Evolutionary conservation across 2,797 vertebrate genomes (phyloP), one percentile per base, ranked within the genome.

Genomic region (Liparis tanakae): DNA sequence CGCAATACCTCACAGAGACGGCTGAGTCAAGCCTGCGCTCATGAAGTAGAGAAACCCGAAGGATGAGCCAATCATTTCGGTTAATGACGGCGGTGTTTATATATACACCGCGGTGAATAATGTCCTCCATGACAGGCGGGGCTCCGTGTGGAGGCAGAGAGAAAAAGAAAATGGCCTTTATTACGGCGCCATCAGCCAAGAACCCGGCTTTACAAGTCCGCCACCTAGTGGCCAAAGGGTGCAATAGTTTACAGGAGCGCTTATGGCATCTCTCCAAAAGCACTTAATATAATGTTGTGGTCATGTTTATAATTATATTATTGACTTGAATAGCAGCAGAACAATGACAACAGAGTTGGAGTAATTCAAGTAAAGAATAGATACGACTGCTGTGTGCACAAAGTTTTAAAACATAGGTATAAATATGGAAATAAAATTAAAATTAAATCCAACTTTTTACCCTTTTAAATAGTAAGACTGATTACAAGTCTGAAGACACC

Each of bases 81-180:
- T 69, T 84, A 70, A 78, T 81, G 68, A 79, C 72, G 41, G 53
- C 67, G 62, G 39, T 79, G 80, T 88, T 93, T 91, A 89, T 87
- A 30, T 30, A 30, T 30, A 30, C 77, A 70, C 70, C 54, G 74
- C 39, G 56, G 76, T 88, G 88, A 94, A 93, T 91, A 92, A 92
- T 88, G 79, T 89, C 88, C 89, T 94, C 91, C 92, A 92, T 94
- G 91, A 94, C 81, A 70, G 68, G 41, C 83, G 59, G 59, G 62
- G 30, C 60, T 57, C 64, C 77, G 60, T 67, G 46, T 75, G 67
- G 54, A 44, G 54, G 63, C 44, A 58, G 69, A 68, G 58, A 73
- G 68, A 81, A 89, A 89, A 88, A 83, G 70, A 87, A 90, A 87
- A 90, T 87, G 87, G 67, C 81, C 64, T 82, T 81, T 82, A 48